Evolutionary conservation across 2,888 invertebrate species (phyloP).

Genomic region (Archips xylosteana): DNA sequence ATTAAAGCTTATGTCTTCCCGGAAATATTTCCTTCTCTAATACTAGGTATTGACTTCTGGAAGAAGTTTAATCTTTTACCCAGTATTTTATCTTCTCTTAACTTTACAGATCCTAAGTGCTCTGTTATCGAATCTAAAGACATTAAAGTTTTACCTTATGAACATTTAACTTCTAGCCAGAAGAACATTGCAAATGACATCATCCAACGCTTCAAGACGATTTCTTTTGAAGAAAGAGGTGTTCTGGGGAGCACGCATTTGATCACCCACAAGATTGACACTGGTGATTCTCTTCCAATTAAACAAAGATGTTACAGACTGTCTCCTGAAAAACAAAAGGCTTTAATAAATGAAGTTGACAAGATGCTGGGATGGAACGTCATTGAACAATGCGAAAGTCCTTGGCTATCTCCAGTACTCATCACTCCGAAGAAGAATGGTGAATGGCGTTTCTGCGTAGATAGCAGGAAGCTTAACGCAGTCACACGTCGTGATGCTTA

Average conservation of each 20-base stretch:
- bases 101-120: not conserved
- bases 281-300: conserved; percentile 4
- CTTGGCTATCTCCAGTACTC: not conserved
- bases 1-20: no score
- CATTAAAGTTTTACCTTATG: not conserved
- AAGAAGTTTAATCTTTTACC: conserved; percentile 1
- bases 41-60: not conserved
- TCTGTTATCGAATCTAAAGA: not conserved
- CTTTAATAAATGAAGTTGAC: no score
- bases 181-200: not conserved
- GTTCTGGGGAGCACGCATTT: not conserved
- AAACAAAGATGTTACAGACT: not conserved
- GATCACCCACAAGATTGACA: not conserved
- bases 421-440: not conserved
- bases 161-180: not conserved
- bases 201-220: not conserved
- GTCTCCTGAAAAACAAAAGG: not conserved
- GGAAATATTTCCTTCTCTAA: no score
- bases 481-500: no score
- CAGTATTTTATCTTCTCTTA: not conserved
- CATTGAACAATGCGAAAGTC: not conserved
- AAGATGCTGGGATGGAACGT: not conserved
- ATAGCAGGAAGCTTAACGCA: not conserved
- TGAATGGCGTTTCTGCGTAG: not conserved
- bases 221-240: not conserved